Base-by-base conservation (phyloP, 2,797 vertebrate species). In the Heliangelus exortis region DNA sequence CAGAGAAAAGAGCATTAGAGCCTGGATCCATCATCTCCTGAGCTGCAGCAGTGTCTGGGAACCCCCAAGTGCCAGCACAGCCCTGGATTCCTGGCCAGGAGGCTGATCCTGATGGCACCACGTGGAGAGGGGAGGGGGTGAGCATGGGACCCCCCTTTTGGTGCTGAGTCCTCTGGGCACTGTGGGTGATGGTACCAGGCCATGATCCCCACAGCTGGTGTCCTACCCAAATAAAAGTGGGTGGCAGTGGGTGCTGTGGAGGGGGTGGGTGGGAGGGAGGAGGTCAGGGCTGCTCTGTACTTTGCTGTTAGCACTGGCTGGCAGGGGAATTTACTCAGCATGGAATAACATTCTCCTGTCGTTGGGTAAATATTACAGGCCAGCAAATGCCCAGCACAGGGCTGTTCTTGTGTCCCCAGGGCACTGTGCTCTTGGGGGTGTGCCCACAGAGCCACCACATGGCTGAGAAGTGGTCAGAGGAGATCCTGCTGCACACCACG, bases 101-200 rank as follows among this genome's bases (percentile, higher is more conserved):
- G 66, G 50, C 53, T 45, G 76, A 31, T 61, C 34, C 41, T 17
- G 47, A 6, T 1, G 9, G 78, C 17, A 23, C 6, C 1, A 2
- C 22, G 33, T 12, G 43, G 84, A 59, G 23, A 51, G 15, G 29
- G 58, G 50, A 47, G 28, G 12, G 22, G 0, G 1, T 7, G 53
- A 47, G 22, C 29, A 0, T 1, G 15, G 15, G 34, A 36, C 10
- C 34, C 22, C 66, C 12, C 39, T 18, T 66, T 48, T 1, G 5
- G 51, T 22, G 55, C 7, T 7, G 61, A 59, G 34, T 36, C 34
- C 50, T 69, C 29, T 68, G 87, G 59, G 54, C 25, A 2, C 62
- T 25, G 66, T 0, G 1, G 78, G 47, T 0, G 5, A 13, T 39
- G 66, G 14, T 58, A 7, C 1, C 0, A 13, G 25, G 36, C 31